Conservation (phyloP, 2,888 invertebrate genomes). For the Ellobium chinense region DNA sequence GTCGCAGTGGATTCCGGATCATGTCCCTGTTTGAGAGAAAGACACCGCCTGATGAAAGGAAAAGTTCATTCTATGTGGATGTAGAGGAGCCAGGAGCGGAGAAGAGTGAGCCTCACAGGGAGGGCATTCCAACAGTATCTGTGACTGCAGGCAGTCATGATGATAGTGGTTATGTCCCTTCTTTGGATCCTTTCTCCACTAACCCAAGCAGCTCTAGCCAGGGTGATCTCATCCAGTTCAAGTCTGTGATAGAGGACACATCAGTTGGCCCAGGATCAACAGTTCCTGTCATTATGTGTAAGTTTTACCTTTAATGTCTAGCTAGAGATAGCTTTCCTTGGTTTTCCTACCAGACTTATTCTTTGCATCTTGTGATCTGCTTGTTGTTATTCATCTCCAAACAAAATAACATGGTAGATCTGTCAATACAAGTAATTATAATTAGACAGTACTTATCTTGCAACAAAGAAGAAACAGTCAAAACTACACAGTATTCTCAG, state of each 20-base stretch:
- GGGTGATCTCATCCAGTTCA: background rate
- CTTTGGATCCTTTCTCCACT: slow-evolving; percentile 1
- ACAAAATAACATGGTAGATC: too few species aligned
- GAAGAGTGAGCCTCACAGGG: background rate
- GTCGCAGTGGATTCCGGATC: slow-evolving; percentile 46
- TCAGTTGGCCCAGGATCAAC: background rate
- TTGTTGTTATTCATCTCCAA: too few species aligned
- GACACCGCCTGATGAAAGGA: slow-evolving; percentile 61
- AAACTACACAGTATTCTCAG: too few species aligned
- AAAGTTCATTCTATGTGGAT: slow-evolving; percentile 68
- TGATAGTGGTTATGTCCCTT: background rate
- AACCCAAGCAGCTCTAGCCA: background rate
- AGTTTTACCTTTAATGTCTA: too few species aligned
- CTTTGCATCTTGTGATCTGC: too few species aligned
- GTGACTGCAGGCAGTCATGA: slow-evolving; percentile 37
- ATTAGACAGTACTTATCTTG: too few species aligned
- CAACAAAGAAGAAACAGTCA: too few species aligned
- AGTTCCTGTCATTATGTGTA: slow-evolving; percentile 25
- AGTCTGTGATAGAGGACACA: background rate
- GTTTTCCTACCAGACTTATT: too few species aligned
- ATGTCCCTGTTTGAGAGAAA: slow-evolving; percentile 70
- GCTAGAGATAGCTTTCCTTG: too few species aligned
- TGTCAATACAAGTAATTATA: too few species aligned
- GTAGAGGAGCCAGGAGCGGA: background rate
- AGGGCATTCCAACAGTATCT: background rate